Evolutionary conservation across 2,888 invertebrate genomes (phyloP), one percentile per base, ranked within the genome.

Genomic region (Chydorus sphaericus): DNA sequence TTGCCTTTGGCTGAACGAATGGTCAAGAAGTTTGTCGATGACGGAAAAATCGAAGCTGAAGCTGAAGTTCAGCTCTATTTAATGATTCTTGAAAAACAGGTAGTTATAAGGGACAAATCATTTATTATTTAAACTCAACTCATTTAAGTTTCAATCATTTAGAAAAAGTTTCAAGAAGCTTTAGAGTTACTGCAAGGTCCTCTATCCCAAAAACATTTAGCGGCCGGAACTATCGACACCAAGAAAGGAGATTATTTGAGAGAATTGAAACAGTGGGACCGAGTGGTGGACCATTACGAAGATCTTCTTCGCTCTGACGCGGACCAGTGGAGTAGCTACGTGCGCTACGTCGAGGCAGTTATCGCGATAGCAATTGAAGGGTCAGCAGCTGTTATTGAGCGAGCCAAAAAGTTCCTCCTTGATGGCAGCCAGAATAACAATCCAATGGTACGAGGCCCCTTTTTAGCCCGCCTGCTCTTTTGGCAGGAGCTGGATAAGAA

Each of bases 31-130:
- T 81, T 89, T 66, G 83, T 92, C 56, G 74, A 78, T 5, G 90
- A 92, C 60, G 83, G 85, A 62, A 90, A 88, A 73, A 65, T 73
- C 14, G 90, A 92, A 67, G 88, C 91, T 0, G 94, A 94, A 68
- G 91, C 91, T 70, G 96, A 97, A 70, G 84, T 92, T 1, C 82
- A 88, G 57, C 75, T 96, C 44, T 93, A 92, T 71, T 74, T 94
- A 56, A 85, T 91, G 75, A 85, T 96, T 59, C 71, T 90, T 49
- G 82, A 90, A 64, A 65, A 68, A 53, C 66, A 63, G 61, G 65
- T 64, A 38, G 23, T 5, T 28, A 44, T n/a, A 44, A 16, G 10
- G 10, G 10, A n/a, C 10, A 33, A n/a, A 10, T 33, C 10, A 33
- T 33, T 33, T 11, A 33, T 11, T 33, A 8, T 44, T 44, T n/a